Base-by-base conservation (phyloP, 53 echinoderm and acorn worm genomes). In the Paelopatides confundens region DNA sequence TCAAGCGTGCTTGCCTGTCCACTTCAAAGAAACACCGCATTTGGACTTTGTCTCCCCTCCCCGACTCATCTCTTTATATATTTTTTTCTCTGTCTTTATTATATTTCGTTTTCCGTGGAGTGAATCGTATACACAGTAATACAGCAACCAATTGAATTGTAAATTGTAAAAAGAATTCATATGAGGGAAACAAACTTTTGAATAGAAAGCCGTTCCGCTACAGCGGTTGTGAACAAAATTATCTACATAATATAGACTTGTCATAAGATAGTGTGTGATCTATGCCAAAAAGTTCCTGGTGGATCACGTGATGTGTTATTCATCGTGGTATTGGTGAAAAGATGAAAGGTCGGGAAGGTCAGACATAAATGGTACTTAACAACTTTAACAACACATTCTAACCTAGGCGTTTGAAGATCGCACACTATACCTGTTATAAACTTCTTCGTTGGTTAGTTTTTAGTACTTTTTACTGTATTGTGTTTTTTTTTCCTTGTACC, bases 331-430 rank as follows among this genome's bases (percentile, higher is more conserved):
- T 83, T 83, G 84, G 84, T 64, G 84, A 83, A 83, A 83, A 65
- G 65, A 83, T 12, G 27, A 13, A 35, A 65, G 84, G 84, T 83
- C 84, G 65, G 1, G 14, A 23, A 64, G 84, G 84, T 83, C 84
- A 83, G 46, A 64, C 65, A 63, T 83, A 83, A 83, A 65, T 63
- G 84, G 65, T 83, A 65, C 84, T 83, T 64, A 83, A 83, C 65
- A 83, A 83, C 63, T 83, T 83, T 83, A 83, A 63, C 46, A 65
- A 65, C 84, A 83, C 84, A 83, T 83, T 64, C 63, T 83, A 83
- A 79, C 79, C 51, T 32, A 79, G 79, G 79, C 51, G 53, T 47
- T 33, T 79, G 79, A 79, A 48, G 79, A 53, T 79, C 68, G 53
- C 79, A 79, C 79, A 79, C 79, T 79, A 53, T 79, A 48, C 50